These are phyloP conservation scores for Puntigrus tetrazona DNA, from an alignment of 2,113 vertebrate genomes.

Conservation along the genomic window DNA sequence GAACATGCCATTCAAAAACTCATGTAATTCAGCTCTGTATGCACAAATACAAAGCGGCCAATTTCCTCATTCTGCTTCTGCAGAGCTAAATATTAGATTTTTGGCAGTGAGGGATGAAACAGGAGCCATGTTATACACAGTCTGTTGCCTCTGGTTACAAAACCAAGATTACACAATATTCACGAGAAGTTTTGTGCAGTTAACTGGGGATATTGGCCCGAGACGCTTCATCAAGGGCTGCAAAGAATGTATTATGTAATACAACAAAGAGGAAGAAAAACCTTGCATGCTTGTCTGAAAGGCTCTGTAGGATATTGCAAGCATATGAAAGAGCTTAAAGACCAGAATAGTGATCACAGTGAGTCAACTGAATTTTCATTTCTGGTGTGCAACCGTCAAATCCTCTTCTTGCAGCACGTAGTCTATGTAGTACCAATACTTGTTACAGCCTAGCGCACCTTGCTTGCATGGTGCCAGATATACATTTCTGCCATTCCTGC, in stretches of 20 bases:
- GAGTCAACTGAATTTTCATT: not conserved
- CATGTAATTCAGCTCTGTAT: not conserved
- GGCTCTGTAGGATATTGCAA: not conserved
- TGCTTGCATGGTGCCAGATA: no score
- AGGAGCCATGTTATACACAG: not conserved
- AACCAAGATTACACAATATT: slow-evolving; percentile 29
- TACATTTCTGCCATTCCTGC: not conserved
- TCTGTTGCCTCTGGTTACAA: not conserved
- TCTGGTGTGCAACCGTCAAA: not conserved
- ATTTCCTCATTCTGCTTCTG: not conserved
- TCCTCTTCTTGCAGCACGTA: not conserved
- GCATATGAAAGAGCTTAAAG: not conserved
- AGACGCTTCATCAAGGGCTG: not conserved
- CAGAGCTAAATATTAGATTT: not conserved
- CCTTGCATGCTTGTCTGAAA: not conserved
- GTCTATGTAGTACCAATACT: not conserved
- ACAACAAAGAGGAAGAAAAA: not conserved
- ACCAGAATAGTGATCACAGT: not conserved
- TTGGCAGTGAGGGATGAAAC: not conserved
- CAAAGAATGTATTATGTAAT: slow-evolving; percentile 1
- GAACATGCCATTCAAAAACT: not conserved
- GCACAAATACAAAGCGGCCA: not conserved
- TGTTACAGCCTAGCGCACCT: slow-evolving; percentile 14
- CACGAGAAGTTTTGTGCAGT: not conserved
- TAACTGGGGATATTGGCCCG: not conserved